These are phyloP conservation scores for Drosophila nr. perissopoda DNA, from an alignment of 2,888 invertebrate genomes.

Conservation along the genomic window DNA sequence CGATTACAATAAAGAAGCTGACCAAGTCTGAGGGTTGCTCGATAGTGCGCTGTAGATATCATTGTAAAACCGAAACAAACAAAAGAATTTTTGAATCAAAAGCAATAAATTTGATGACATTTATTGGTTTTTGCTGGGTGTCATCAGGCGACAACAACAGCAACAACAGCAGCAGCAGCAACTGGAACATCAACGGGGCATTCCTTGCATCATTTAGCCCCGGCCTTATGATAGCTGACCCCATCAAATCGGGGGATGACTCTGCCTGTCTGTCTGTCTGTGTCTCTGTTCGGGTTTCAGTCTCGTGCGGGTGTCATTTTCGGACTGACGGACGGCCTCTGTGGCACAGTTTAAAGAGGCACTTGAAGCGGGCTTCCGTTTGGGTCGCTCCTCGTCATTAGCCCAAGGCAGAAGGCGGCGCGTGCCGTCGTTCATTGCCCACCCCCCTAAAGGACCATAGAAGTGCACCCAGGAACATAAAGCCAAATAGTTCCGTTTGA, in stretches of 20 bases:
- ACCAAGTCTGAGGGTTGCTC: conserved; percentile 18
- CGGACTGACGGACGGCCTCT: conserved; percentile 10
- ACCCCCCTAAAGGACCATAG: conserved; percentile 52
- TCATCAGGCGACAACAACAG: conserved; percentile 47
- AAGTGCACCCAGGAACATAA: conserved; percentile 66
- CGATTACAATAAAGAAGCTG: neutral
- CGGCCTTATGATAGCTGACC: conserved; percentile 64
- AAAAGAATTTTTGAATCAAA: conserved; percentile 80
- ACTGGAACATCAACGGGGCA: conserved; percentile 34
- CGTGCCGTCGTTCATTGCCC: conserved; percentile 63
- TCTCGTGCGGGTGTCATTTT: conserved; percentile 56
- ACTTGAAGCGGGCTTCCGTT: conserved; percentile 72
- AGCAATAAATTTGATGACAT: conserved; percentile 84
- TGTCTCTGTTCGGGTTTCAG: conserved; percentile 25
- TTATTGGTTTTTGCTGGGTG: conserved; percentile 82
- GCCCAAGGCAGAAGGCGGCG: conserved; percentile 54
- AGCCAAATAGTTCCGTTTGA: conserved; percentile 74
- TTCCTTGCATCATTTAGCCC: conserved; percentile 63
- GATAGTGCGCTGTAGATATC: conserved; percentile 18
- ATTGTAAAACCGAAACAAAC: conserved; percentile 76
- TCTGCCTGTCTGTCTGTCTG: conserved; percentile 9
- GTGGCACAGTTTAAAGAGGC: conserved; percentile 58
- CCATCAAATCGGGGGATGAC: conserved; percentile 34
- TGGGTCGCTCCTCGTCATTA: conserved; percentile 70
- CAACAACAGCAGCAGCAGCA: neutral